Percentiles rank a stretch among this genome's conserved stretches.
Evolutionary conservation across 1,140 invertebrate species (phyloP).

Genomic region (Tigriopus japonicus): DNA sequence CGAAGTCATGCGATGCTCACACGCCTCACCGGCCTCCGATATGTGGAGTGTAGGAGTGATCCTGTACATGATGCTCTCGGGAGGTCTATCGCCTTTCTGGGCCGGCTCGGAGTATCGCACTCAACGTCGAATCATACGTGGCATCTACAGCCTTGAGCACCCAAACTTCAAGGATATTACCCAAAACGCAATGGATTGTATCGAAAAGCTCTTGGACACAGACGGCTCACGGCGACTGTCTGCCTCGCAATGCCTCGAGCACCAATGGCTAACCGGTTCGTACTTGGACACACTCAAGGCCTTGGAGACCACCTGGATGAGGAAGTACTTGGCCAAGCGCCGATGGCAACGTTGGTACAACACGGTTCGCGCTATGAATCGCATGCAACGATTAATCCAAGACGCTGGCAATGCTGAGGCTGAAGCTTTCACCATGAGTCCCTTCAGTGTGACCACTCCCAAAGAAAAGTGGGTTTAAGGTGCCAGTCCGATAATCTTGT

Average conservation of each 20-base stretch:
- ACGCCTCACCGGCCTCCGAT: slow-evolving; percentile 62
- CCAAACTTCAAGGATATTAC: not conserved
- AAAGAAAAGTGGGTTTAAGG: too few species aligned
- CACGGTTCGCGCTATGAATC: slow-evolving; percentile 1
- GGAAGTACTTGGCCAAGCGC: slow-evolving; percentile 4
- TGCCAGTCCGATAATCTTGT: too few species aligned
- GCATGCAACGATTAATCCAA: not conserved
- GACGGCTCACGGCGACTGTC: not conserved
- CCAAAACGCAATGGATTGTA: not conserved
- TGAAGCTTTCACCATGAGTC: too few species aligned
- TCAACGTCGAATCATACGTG: not conserved
- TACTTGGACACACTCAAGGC: slow-evolving; percentile 5
- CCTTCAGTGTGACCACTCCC: too few species aligned
- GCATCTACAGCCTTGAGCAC: not conserved
- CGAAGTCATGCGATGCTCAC: slow-evolving; percentile 79
- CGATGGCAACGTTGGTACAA: slow-evolving; percentile 11
- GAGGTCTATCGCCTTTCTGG: slow-evolving; percentile 8
- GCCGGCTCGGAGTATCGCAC: not conserved
- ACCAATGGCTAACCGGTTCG: slow-evolving; percentile 2
- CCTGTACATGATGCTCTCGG: slow-evolving; percentile 56
- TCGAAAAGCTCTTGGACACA: not conserved
- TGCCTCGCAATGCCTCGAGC: not conserved
- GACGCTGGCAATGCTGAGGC: too few species aligned
- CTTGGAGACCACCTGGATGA: slow-evolving; percentile 7
- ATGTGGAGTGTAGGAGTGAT: slow-evolving; percentile 90